phyloP scores from a whole-genome alignment of 2,888 invertebrate genomes.

The Drosophila formosana region DNA sequence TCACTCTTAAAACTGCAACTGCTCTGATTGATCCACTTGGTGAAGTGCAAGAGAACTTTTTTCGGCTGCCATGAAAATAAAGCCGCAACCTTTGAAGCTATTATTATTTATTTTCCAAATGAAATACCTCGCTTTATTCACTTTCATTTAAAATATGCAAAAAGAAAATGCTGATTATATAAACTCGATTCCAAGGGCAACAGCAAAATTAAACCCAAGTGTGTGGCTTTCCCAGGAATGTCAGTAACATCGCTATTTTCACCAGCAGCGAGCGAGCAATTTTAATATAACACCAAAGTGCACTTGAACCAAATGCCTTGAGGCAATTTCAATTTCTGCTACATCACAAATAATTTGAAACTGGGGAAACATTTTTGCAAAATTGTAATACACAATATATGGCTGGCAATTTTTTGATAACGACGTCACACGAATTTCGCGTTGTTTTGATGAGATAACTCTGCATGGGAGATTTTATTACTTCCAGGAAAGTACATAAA shows the following conservation, averaged over 20 bases:
- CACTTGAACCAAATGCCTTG: constrained; percentile 54
- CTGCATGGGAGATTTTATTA: constrained; percentile 9
- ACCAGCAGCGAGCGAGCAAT: constrained; percentile 23
- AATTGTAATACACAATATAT: constrained; percentile 12
- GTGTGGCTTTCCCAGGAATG: constrained; percentile 21
- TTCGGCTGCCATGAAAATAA: background rate
- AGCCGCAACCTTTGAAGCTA: background rate
- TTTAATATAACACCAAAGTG: constrained; percentile 62
- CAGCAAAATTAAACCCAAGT: constrained; percentile 35
- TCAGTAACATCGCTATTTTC: constrained; percentile 29
- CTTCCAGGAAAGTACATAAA: background rate
- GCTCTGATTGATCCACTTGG: background rate
- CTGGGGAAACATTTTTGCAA: constrained; percentile 37
- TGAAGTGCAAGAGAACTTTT: background rate
- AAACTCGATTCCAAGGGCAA: constrained; percentile 17
- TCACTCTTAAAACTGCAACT: background rate
- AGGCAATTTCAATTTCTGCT: constrained; percentile 46
- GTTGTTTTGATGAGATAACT: background rate
- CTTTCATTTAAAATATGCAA: background rate
- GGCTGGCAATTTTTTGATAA: background rate
- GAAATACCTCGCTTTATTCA: background rate
- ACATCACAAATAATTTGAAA: constrained; percentile 20
- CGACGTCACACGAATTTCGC: background rate
- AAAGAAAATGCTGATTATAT: constrained; percentile 13
- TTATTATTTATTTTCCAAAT: background rate